Percentiles rank a stretch among this genome's conserved stretches.
These are phyloP conservation scores for Trematomus bernacchii DNA, from an alignment of 2,797 vertebrate species.

Conservation along the genomic window DNA sequence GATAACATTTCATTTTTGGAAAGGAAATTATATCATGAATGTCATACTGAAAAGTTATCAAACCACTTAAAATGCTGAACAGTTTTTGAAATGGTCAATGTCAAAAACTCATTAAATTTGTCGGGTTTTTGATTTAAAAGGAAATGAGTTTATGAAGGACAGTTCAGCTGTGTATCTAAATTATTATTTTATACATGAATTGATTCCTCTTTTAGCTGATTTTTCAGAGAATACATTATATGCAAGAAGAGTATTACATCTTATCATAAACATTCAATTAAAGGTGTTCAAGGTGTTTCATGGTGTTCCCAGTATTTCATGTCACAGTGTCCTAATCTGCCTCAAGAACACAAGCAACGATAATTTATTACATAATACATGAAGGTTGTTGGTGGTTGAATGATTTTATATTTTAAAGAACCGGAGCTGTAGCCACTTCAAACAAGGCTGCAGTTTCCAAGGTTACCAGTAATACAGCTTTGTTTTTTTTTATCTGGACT, in stretches of 20 bases:
- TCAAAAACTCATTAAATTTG: slow-evolving; percentile 39
- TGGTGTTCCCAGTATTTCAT: neutral
- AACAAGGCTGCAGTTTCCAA: slow-evolving; percentile 76
- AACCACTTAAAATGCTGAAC: slow-evolving; percentile 3
- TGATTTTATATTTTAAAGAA: slow-evolving; percentile 33
- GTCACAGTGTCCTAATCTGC: too few species aligned
- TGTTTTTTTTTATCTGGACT: slow-evolving; percentile 45
- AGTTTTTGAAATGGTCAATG: slow-evolving; percentile 4
- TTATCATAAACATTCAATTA: slow-evolving; percentile 1
- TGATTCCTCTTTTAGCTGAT: slow-evolving; percentile 30
- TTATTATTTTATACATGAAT: slow-evolving; percentile 48
- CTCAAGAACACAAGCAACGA: neutral
- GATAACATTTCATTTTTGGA: neutral
- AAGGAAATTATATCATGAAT: neutral
- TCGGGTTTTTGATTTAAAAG: too few species aligned
- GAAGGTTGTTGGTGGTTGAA: slow-evolving; percentile 42
- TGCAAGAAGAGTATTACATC: neutral
- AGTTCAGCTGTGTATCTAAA: slow-evolving; percentile 42
- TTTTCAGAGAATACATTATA: slow-evolving; percentile 3
- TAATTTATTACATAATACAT: slow-evolving; percentile 29
- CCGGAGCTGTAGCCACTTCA: slow-evolving; percentile 53
- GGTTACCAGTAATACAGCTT: slow-evolving; percentile 68
- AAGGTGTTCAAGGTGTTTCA: neutral
- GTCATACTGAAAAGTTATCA: neutral
- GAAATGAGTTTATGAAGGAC: neutral